A percentile compares a stretch with the other conserved stretches of the same genome.
These are phyloP conservation scores for Argyra leucocephala DNA, from an alignment of 2,888 invertebrate species.

Conservation along the genomic window DNA sequence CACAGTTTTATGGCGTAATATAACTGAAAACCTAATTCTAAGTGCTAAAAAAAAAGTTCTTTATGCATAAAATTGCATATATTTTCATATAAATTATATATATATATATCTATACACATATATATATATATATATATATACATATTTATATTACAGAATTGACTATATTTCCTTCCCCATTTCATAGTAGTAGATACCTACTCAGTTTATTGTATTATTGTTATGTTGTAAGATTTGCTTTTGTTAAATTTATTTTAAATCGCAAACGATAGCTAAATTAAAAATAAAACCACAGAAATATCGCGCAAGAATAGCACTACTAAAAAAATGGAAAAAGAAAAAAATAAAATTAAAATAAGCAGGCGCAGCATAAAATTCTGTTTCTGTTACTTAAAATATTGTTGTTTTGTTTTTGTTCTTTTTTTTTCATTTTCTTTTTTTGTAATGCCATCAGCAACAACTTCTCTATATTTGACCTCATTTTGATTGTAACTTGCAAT, in stretches of 20 bases:
- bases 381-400: background rate
- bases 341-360: background rate
- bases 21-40: conserved; percentile 3
- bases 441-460: background rate
- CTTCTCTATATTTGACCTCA: conserved; percentile 6
- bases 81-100: too few species aligned
- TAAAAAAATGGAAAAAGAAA: background rate
- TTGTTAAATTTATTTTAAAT: background rate
- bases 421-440: background rate
- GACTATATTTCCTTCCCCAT: too few species aligned
- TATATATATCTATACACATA: too few species aligned
- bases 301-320: too few species aligned
- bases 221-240: background rate
- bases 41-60: background rate
- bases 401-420: background rate
- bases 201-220: background rate
- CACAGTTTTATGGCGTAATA: background rate
- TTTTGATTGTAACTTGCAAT: background rate
- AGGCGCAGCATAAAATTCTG: background rate
- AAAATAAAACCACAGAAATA: too few species aligned
- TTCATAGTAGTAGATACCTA: too few species aligned
- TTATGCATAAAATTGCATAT: background rate
- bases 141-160: too few species aligned
- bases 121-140: too few species aligned
- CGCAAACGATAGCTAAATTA: background rate